Conservation (phyloP, 2,888 invertebrate species). For the Blomia tropicalis region DNA sequence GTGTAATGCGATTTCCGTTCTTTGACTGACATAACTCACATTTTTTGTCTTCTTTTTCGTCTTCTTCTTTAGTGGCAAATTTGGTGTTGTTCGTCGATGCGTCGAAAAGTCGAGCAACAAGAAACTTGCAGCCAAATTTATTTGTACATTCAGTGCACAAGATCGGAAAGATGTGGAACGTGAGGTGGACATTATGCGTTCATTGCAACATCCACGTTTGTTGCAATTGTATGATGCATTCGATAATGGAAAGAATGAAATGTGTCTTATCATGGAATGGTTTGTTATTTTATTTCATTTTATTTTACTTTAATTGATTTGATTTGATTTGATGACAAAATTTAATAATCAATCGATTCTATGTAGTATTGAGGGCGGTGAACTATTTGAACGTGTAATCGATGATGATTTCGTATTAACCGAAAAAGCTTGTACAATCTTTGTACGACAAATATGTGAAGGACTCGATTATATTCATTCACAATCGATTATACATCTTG, state of each 20-base stretch:
- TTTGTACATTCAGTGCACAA: constrained; percentile 64
- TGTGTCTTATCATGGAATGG: constrained; percentile 95
- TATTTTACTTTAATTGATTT: too few relatives aligned
- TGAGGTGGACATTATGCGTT: constrained; percentile 90
- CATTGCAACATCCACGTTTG: constrained; percentile 79
- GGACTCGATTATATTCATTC: constrained; percentile 93
- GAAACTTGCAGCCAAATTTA: constrained; percentile 79
- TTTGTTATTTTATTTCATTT: constrained; percentile 48
- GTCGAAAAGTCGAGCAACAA: constrained; percentile 62
- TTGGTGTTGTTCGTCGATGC: constrained; percentile 87
- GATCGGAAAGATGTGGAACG: constrained; percentile 79
- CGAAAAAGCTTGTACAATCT: constrained; percentile 85
- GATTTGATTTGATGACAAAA: not conserved
- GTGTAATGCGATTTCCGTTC: too few relatives aligned
- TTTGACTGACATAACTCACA: too few relatives aligned
- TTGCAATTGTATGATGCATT: constrained; percentile 95
- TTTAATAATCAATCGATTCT: not conserved
- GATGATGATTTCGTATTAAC: constrained; percentile 95
- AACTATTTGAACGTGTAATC: constrained; percentile 93
- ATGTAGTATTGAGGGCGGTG: constrained; percentile 84
- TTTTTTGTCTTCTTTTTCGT: too few relatives aligned
- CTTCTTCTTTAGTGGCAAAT: constrained; percentile 71
- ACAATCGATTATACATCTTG: constrained; percentile 84
- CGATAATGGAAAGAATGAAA: constrained; percentile 56
- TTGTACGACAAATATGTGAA: constrained; percentile 94